Evolutionary conservation across 2,113 vertebrate species (phyloP).

Genomic region (Tautogolabrus adspersus): DNA sequence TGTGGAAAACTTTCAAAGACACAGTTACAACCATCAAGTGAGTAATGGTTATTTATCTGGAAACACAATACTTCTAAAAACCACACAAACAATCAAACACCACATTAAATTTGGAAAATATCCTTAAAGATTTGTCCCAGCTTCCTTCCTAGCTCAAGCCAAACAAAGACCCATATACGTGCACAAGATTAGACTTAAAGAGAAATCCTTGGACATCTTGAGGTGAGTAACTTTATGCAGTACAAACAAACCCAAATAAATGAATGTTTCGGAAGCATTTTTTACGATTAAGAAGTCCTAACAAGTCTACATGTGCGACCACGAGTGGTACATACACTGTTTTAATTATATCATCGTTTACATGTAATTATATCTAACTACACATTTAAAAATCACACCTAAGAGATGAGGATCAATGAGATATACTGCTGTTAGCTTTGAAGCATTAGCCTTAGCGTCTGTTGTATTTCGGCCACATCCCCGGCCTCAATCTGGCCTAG

Average conservation of each 20-base stretch:
- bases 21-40: background rate
- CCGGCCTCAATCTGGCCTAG: conserved; percentile 64
- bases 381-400: background rate
- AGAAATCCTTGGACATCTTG: background rate
- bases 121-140: background rate
- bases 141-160: background rate
- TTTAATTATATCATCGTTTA: background rate
- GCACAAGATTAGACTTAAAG: background rate
- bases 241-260: no score
- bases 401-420: background rate
- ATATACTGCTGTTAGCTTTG: conserved; percentile 3
- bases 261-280: background rate
- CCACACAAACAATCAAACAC: no score
- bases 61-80: no score
- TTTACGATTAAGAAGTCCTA: no score
- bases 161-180: background rate
- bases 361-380: background rate
- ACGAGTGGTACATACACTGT: no score
- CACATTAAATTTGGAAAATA: background rate
- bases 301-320: background rate
- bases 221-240: background rate
- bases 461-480: conserved; percentile 48
- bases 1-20: background rate
- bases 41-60: no score
- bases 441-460: conserved; percentile 11